Evolutionary conservation across 2,797 vertebrate species (phyloP).

Genomic region (Molossus molossus): DNA sequence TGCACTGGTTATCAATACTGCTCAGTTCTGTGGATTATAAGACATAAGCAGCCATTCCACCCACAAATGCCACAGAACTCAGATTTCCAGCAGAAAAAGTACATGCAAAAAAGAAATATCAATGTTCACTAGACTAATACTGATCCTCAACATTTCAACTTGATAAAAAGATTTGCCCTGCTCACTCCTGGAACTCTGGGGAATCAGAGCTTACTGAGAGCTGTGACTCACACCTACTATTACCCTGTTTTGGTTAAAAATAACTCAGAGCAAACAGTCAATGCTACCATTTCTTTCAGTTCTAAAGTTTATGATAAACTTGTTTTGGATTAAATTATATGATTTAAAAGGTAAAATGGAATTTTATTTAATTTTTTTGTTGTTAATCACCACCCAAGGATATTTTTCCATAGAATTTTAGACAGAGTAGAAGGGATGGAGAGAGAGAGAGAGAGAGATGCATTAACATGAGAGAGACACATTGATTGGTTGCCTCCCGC

Average conservation of each 20-base stretch:
- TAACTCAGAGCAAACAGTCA: background rate
- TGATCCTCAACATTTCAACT: constrained; percentile 21
- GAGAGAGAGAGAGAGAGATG: too few species aligned
- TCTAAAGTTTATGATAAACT: background rate
- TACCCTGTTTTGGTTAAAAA: background rate
- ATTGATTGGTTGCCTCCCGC: too few species aligned
- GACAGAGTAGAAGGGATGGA: too few species aligned
- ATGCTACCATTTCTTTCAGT: constrained; percentile 15
- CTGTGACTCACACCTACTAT: background rate
- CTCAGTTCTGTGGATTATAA: background rate
- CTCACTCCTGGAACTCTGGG: background rate
- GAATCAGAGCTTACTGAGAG: background rate
- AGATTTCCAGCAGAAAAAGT: constrained; percentile 33
- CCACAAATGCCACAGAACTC: background rate
- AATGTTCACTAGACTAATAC: background rate
- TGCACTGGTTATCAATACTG: background rate
- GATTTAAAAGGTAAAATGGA: constrained; percentile 47
- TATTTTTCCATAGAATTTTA: too few species aligned
- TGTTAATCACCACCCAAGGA: too few species aligned
- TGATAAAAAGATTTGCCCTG: background rate
- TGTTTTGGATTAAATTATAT: background rate
- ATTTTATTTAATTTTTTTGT: background rate
- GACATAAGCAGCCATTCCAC: background rate
- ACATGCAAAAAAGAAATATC: background rate
- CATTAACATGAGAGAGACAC: too few species aligned